Base-by-base conservation (phyloP, 2,888 invertebrate species). In the Ophioninae sp. region DNA sequence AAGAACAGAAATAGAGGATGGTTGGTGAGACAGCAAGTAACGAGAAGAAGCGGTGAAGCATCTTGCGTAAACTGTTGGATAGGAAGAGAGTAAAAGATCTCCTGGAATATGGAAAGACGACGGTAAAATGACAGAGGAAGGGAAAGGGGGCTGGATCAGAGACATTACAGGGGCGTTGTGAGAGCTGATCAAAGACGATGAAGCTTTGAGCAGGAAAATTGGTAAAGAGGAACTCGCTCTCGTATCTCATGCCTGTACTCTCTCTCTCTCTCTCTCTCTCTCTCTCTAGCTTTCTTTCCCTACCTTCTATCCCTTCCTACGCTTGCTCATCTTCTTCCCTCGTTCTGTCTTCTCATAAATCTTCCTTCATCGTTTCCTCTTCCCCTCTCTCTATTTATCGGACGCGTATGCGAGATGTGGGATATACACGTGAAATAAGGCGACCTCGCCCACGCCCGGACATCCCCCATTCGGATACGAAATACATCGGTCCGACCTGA, bases 161-260 rank as follows among this genome's bases (percentile, higher is more conserved):
- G 88, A 90, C 89, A 89, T 91, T 91, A 91, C 87, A 88, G 90
- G 90, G 89, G 89, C 89, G 90, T 89, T 88, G 90, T 87, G 87
- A 89, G 89, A 90, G 89, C 91, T 92, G 92, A 92, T 92, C 92
- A 92, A 91, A 92, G 91, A 91, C 91, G 91, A 91, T 90, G 90
- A 88, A 89, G 91, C 91, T 91, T 91, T 90, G 91, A 91, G 89
- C 88, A 91, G 89, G 91, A 91, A 92, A 92, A 92, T 91, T 92
- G 91, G 90, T 90, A 91, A 91, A 91, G 91, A 92, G 91, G 90
- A 88, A 89, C 87, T 89, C 87, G 57, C 79, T 72, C 78, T 56
- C 57, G 86, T 75, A 67, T 75, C 79, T 73, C 73, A 44, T 21
- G 59, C 56, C 41, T 78, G 75, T 72, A 64, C 64, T 75, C 82